Evolutionary conservation across 1,140 invertebrate genomes (phyloP).

Genomic region (Drosophila carrolli): DNA sequence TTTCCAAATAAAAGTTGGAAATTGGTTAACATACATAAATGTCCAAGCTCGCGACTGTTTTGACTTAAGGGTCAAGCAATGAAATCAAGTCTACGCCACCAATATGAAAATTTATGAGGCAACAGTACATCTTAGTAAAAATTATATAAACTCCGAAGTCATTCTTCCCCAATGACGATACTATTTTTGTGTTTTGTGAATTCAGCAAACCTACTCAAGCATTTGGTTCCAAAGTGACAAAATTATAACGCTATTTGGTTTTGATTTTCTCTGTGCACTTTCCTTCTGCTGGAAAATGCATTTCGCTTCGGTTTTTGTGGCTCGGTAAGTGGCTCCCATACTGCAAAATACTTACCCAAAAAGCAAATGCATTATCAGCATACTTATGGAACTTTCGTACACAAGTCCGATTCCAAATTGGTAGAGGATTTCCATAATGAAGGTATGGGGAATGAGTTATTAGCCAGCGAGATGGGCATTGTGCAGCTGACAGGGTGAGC

Average conservation of each 20-base stretch:
- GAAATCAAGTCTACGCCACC: no score
- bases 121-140: no score
- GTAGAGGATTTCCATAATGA: background rate
- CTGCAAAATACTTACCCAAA: slow-evolving; percentile 23
- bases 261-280: background rate
- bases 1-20: no score
- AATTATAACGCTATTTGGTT: background rate
- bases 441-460: slow-evolving; percentile 14
- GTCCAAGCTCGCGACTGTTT: no score
- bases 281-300: slow-evolving; percentile 6
- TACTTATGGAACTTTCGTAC: slow-evolving; percentile 14
- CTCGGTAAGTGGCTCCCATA: slow-evolving; percentile 6
- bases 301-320: slow-evolving; percentile 30
- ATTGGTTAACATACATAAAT: no score
- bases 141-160: no score
- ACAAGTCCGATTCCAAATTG: slow-evolving; percentile 4
- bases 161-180: no score
- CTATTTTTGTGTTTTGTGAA: background rate
- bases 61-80: no score
- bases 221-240: no score
- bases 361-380: slow-evolving; percentile 34
- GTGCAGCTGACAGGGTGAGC: slow-evolving; percentile 5
- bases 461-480: slow-evolving; percentile 1
- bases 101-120: no score
- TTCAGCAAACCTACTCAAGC: background rate